phyloP scores from a whole-genome alignment of 1,140 invertebrate genomes.

The Nebria ingens region DNA sequence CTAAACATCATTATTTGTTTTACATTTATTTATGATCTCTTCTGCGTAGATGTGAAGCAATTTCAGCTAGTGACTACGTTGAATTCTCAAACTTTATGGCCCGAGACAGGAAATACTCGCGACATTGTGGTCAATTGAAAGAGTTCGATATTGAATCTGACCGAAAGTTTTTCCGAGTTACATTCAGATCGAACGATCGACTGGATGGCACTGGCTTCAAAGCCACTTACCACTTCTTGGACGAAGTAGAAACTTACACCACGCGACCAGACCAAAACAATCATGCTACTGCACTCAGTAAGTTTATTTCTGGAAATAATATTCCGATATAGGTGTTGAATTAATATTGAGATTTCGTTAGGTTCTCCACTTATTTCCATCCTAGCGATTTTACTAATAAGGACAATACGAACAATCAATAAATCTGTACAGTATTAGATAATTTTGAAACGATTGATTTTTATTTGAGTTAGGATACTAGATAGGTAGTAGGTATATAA shows the following conservation, averaged over 20 bases:
- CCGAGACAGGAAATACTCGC: slow-evolving; percentile 70
- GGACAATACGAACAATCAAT: slow-evolving; percentile 6
- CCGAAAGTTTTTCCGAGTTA: slow-evolving; percentile 85
- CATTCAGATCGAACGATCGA: slow-evolving; percentile 86
- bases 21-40: slow-evolving; percentile 10
- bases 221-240: slow-evolving; percentile 72
- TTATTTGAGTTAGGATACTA: neutral
- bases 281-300: neutral
- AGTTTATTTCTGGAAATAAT: neutral
- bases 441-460: neutral
- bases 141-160: slow-evolving; percentile 79
- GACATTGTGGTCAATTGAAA: slow-evolving; percentile 75
- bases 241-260: slow-evolving; percentile 28
- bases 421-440: neutral
- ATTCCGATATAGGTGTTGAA: no score
- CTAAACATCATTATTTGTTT: neutral
- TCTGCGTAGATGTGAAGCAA: slow-evolving; percentile 65
- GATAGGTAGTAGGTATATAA: no score
- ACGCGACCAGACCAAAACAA: slow-evolving; percentile 17
- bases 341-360: no score
- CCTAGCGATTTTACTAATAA: slow-evolving; percentile 1
- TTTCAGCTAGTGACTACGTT: slow-evolving; percentile 83
- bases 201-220: slow-evolving; percentile 90
- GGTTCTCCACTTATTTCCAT: neutral
- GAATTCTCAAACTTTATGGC: slow-evolving; percentile 90